Evolutionary conservation across 2,888 invertebrate genomes (phyloP), one percentile per base, ranked within the genome.

Genomic region (Vesta saturnalis): DNA sequence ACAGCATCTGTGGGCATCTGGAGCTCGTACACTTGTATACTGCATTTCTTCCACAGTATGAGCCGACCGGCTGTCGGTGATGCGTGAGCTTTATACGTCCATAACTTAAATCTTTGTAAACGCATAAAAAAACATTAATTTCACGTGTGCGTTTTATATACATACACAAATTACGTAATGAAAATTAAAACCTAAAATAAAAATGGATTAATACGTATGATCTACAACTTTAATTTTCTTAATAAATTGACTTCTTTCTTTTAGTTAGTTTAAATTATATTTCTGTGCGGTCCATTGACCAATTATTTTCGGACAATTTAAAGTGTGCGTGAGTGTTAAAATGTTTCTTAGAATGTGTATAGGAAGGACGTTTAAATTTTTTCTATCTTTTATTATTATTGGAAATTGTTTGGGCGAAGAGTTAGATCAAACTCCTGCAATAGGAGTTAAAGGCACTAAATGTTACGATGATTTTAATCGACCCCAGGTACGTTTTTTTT

Each of bases 381-480:
- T 63, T n/a, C 39, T 69, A 10, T n/a, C 30, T 22, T 54, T 64
- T 19, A 14, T 61, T 52, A 46, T n/a, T n/a, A 35, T 61, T 19
- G 3, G 43, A 2, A n/a, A 12, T 14, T 23, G 23, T 30, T 64
- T 57, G n/a, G 61, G 47, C 8, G 22, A 46, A n/a, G 77, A 77
- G 21, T 55, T 56, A 43, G 78, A 79, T 18, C 77, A 82, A 54
- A 83, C 84, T 47, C 83, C 84, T 30, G 79, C 71, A 14, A 73
- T 82, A 22, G 83, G 82, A 19, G 75, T 74, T 49, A 80, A 78
- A 68, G 80, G 81, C 58, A 83, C 82, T 35, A 79, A 84, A 76
- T 88, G 88, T 78, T 88, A 88, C 76, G 87, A 88, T 79, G 83
- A 84, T 64, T 87, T 86, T 74, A 85, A 85, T 60, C 82, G 85